phyloP scores from a whole-genome alignment of 2,888 invertebrate genomes.

The Lumbricus terrestris region DNA sequence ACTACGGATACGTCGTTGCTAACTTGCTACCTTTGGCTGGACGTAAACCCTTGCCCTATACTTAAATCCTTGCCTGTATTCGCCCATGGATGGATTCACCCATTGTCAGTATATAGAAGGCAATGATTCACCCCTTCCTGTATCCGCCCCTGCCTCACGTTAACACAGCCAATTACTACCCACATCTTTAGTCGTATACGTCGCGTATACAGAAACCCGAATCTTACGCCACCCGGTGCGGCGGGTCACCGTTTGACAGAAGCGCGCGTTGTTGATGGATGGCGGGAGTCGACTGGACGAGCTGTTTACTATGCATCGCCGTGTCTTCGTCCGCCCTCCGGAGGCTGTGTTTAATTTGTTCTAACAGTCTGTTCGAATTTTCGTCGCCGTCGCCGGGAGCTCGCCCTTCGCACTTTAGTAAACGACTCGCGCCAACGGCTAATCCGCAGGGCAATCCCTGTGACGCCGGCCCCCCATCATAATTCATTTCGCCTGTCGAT shows the following conservation, averaged over 20 bases:
- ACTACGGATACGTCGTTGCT: too few species aligned
- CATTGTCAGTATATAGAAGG: too few species aligned
- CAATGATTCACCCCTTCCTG: too few species aligned
- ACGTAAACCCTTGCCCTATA: too few species aligned
- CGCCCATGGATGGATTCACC: too few species aligned
- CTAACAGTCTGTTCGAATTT: conserved; percentile 19
- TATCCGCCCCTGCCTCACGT: too few species aligned
- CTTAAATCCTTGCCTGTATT: too few species aligned
- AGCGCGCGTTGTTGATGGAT: not conserved
- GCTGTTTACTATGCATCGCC: conserved; percentile 16
- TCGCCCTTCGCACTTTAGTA: conserved; percentile 15
- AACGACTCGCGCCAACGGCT: not conserved
- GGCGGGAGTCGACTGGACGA: conserved; percentile 9
- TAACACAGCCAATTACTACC: too few species aligned
- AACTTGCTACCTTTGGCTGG: too few species aligned
- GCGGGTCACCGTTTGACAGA: not conserved
- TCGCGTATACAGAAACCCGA: too few species aligned
- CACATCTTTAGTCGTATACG: too few species aligned
- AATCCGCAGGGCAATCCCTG: conserved; percentile 8
- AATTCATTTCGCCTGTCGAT: conserved; percentile 16
- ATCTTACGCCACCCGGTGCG: not conserved
- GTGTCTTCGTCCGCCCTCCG: conserved; percentile 14
- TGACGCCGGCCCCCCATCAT: not conserved
- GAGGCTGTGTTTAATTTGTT: conserved; percentile 19
- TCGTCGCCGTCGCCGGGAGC: not conserved